phyloP scores from a whole-genome alignment of 2,888 invertebrate species.

The Agrochola macilenta region DNA sequence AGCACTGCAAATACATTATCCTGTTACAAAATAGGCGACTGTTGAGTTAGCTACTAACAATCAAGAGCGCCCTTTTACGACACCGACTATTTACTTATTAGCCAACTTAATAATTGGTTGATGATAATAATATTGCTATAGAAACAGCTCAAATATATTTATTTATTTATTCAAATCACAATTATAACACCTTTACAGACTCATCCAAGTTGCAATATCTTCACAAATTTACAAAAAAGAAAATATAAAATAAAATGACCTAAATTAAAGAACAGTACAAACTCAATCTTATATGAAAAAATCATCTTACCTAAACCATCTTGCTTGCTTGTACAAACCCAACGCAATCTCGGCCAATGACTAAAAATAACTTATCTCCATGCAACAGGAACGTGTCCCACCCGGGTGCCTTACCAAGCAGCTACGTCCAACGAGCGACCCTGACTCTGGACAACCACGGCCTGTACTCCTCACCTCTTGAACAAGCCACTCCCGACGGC shows the following conservation, averaged over 20 bases:
- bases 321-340: background rate
- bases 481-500: background rate
- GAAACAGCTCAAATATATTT: too few species aligned
- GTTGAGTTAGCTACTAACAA: background rate
- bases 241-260: too few species aligned
- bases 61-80: too few species aligned
- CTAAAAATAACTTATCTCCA: background rate
- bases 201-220: too few species aligned
- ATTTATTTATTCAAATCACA: too few species aligned
- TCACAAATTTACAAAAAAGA: too few species aligned
- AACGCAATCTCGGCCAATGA: background rate
- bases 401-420: conserved; percentile 63
- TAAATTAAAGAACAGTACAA: too few species aligned
- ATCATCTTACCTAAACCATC: background rate
- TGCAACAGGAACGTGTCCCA: conserved; percentile 65
- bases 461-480: conserved; percentile 14
- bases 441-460: conserved; percentile 55
- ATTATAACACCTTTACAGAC: too few species aligned
- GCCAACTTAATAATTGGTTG: background rate
- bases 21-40: background rate
- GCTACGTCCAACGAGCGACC: conserved; percentile 61
- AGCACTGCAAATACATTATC: too few species aligned
- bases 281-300: too few species aligned
- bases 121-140: background rate
- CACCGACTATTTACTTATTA: too few species aligned